Percentiles rank a stretch among this genome's conserved stretches.
phyloP scores from a whole-genome alignment of 2,888 invertebrate genomes.

The Fabriciana adippe region DNA sequence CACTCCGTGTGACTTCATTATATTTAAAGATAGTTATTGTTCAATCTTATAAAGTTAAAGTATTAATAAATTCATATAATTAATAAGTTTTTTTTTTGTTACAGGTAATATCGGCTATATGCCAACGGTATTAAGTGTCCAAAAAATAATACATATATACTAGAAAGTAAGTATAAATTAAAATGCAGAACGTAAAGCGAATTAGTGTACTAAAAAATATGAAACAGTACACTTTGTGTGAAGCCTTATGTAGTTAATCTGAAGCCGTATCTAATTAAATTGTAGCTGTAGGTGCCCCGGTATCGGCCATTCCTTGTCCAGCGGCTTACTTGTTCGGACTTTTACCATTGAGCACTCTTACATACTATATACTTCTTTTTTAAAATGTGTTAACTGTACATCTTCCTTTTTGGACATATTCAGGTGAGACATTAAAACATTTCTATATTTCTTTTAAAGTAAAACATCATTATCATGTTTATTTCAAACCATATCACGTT shows the following conservation, averaged over 20 bases:
- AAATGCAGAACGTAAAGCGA: conserved; percentile 22
- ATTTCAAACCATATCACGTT: not conserved
- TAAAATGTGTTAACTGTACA: conserved; percentile 41
- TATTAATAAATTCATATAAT: not conserved
- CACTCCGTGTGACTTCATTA: conserved; percentile 74
- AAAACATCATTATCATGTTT: not conserved
- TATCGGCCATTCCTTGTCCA: conserved; percentile 63
- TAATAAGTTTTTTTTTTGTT: conserved; percentile 64
- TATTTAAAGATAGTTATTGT: conserved; percentile 69
- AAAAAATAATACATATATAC: not conserved
- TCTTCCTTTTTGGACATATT: conserved; percentile 30
- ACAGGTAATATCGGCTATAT: conserved; percentile 60
- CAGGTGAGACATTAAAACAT: conserved; percentile 37
- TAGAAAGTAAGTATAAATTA: conserved; percentile 8
- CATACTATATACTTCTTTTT: conserved; percentile 30
- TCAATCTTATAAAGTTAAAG: not conserved
- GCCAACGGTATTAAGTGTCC: not conserved
- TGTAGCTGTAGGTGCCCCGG: conserved; percentile 66
- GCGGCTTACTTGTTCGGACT: conserved; percentile 58
- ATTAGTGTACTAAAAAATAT: conserved; percentile 59
- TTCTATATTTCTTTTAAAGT: conserved; percentile 10
- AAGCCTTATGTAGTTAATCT: conserved; percentile 77
- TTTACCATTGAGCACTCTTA: conserved; percentile 43
- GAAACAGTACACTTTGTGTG: conserved; percentile 75
- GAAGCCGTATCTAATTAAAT: conserved; percentile 82